phyloP scores from a whole-genome alignment of 2,113 vertebrate species.

The Octodon degus region DNA sequence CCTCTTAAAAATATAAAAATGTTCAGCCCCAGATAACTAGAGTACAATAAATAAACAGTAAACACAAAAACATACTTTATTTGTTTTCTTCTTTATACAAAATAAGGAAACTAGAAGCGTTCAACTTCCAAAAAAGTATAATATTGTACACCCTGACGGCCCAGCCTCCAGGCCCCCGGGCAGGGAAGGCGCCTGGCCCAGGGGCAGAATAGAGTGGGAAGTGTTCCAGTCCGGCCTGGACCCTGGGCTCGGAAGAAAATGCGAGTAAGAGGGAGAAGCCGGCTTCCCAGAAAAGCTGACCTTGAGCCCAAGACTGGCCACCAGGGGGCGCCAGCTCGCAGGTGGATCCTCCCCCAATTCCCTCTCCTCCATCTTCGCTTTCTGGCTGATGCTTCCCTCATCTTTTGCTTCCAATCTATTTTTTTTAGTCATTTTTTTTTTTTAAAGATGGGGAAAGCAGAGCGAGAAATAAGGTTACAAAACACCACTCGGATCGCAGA shows the following conservation, averaged over 20 bases:
- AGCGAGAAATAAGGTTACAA: conserved; percentile 75
- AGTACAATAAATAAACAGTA: conserved; percentile 91
- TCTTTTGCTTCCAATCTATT: conserved; percentile 25
- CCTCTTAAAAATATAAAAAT: conserved; percentile 85
- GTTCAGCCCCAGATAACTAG: conserved; percentile 83
- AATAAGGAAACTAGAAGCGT: conserved; percentile 92
- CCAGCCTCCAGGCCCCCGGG: conserved; percentile 76
- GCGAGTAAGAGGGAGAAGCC: background rate
- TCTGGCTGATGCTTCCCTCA: background rate
- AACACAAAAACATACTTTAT: conserved; percentile 92
- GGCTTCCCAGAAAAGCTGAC: conserved; percentile 48
- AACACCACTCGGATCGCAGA: conserved; percentile 68
- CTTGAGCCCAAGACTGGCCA: conserved; percentile 37
- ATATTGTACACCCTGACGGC: conserved; percentile 86
- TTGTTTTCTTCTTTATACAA: conserved; percentile 92
- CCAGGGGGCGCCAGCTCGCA: conserved; percentile 71
- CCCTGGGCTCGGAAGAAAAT: background rate
- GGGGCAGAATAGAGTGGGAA: background rate
- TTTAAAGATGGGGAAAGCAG: conserved; percentile 50
- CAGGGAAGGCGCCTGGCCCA: conserved; percentile 48
- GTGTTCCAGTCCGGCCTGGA: conserved; percentile 58
- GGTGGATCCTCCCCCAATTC: background rate
- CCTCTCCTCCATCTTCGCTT: background rate
- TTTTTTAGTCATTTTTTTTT: background rate
- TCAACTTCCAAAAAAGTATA: conserved; percentile 88